Evolutionary conservation across 2,888 invertebrate species (phyloP), one percentile per base, ranked within the genome.

Genomic region (Pristionchus arcanus): DNA sequence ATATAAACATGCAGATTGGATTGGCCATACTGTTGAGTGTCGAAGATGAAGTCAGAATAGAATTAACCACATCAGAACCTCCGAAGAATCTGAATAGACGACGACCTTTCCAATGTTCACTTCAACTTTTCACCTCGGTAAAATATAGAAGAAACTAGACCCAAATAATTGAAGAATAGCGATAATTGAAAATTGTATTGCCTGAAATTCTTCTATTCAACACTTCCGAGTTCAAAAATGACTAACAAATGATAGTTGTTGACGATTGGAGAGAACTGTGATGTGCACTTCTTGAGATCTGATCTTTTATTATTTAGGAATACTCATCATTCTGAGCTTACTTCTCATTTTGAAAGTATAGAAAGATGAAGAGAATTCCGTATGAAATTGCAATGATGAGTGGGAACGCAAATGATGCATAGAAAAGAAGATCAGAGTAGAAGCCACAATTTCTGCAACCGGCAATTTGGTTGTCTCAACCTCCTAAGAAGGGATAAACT

Each of bases 141-240:
- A n/a, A 49, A 83, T 53, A 28, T 83, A 83, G 83, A 83, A 83
- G 83, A 83, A 83, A n/a, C 49, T 83, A 0, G 83, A 83, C 49
- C 49, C 83, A 53, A 42, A 83, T 4, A 83, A n/a, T 53, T 83
- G 83, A 53, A 49, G 53, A 37, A 83, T 15, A 19, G 83, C 83
- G 19, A 83, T 49, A 19, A 53, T 83, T 2, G 53, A 53, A 49
- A 83, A 83, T n/a, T 83, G 83, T 49, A 83, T 19, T 2, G 83
- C 83, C 53, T 83, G 83, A 15, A 74, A 74, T 21, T 68, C 42
- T 49, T 49, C 7, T 11, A 49, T 11, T 49, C 42, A 49, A 49
- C 42, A 49, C 9, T 9, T 49, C 11, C 42, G 42, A 49, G 42
- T 49, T 49, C 42, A 11, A 49, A 49, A 13, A 49, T 49, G 42